Conservation (phyloP, 2,888 invertebrate genomes). For the Acronicta aceris region DNA sequence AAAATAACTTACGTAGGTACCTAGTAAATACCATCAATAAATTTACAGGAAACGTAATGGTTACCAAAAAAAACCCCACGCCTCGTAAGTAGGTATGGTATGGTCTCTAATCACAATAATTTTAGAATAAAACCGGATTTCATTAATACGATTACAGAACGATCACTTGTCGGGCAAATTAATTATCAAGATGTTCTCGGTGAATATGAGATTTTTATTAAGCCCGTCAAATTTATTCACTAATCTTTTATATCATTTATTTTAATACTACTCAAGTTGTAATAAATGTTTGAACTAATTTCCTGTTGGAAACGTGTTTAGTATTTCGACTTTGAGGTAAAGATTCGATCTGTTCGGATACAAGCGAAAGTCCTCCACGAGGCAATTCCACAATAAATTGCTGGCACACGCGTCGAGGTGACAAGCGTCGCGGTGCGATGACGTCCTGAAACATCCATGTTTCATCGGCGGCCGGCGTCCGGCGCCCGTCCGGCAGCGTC, state of each 20-base stretch:
- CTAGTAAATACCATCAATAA: neutral
- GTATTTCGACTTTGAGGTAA: conserved; percentile 18
- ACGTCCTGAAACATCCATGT: conserved; percentile 59
- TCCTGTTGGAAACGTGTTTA: conserved; percentile 55
- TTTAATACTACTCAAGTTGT: conserved; percentile 54
- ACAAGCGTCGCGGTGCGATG: conserved; percentile 51
- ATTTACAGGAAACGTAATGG: conserved; percentile 33
- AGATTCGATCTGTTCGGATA: conserved; percentile 18
- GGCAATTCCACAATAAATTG: conserved; percentile 40
- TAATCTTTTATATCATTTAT: conserved; percentile 57
- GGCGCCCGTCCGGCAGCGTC: conserved; percentile 51
- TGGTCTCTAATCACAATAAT: conserved; percentile 45
- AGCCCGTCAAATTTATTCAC: conserved; percentile 51
- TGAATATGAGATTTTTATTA: conserved; percentile 56
- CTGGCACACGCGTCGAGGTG: conserved; percentile 38
- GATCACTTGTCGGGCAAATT: conserved; percentile 56
- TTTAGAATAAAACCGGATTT: conserved; percentile 58
- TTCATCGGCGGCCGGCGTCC: conserved; percentile 50
- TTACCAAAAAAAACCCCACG: conserved; percentile 28
- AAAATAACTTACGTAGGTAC: too few relatives aligned
- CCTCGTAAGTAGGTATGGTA: too few relatives aligned
- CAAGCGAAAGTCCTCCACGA: conserved; percentile 53
- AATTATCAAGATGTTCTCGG: conserved; percentile 58
- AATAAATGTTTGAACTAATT: conserved; percentile 58
- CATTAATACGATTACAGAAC: conserved; percentile 59